phyloP scores from a whole-genome alignment of 1,140 invertebrate genomes.

The Drosophila miranda region DNA sequence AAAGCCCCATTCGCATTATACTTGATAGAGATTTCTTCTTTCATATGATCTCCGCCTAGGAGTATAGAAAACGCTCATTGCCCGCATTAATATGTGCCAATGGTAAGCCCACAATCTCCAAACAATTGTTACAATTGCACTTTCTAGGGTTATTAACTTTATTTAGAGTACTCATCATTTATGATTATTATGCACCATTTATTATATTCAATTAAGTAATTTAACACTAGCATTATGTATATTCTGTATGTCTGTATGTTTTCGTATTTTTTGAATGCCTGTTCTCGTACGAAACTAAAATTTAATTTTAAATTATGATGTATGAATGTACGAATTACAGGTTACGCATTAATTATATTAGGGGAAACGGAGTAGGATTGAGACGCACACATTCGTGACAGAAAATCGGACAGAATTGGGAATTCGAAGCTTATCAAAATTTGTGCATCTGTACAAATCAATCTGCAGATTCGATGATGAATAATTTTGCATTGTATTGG shows the following conservation, averaged over 20 bases:
- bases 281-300: constrained; percentile 13
- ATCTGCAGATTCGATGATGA: constrained; percentile 20
- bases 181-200: constrained; percentile 72
- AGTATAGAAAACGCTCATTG: too few species aligned
- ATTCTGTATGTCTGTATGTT: constrained; percentile 34
- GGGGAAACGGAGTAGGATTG: constrained; percentile 12
- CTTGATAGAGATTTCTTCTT: too few species aligned
- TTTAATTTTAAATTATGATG: constrained; percentile 8
- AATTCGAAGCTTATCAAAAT: constrained; percentile 23
- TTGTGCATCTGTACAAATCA: constrained; percentile 31
- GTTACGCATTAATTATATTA: constrained; percentile 22
- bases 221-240: constrained; percentile 47
- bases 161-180: constrained; percentile 47
- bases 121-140: neutral
- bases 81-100: too few species aligned
- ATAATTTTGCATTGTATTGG: neutral
- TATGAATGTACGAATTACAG: constrained; percentile 12
- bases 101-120: neutral
- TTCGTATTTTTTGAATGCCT: constrained; percentile 25
- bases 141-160: constrained; percentile 38
- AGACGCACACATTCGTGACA: constrained; percentile 12
- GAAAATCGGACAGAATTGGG: constrained; percentile 5
- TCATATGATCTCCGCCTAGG: too few species aligned
- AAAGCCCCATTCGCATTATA: too few species aligned
- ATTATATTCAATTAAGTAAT: constrained; percentile 71